phyloP scores from a whole-genome alignment of 2,888 invertebrate genomes.

The Crematogaster levior region DNA sequence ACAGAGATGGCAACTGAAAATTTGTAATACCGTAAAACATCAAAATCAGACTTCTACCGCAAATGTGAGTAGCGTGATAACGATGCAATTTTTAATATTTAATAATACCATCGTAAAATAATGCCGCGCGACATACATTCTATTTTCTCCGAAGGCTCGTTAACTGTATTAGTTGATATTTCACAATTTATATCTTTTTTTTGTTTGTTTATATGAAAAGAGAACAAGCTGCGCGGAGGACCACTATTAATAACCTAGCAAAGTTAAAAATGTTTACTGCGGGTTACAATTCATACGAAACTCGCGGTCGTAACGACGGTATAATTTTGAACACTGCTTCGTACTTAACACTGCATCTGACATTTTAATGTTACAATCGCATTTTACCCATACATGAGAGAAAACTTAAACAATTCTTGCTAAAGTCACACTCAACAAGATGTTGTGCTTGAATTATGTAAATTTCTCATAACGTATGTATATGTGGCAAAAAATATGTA shows the following conservation, averaged over 20 bases:
- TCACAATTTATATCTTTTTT: constrained; percentile 44
- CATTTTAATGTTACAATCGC: constrained; percentile 32
- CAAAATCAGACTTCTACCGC: constrained; percentile 28
- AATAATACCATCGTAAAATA: constrained; percentile 46
- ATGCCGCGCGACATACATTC: constrained; percentile 26
- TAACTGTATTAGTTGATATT: constrained; percentile 38
- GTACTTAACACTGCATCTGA: constrained; percentile 48
- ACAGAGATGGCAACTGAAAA: neutral
- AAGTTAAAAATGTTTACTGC: constrained; percentile 65
- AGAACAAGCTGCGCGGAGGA: constrained; percentile 29
- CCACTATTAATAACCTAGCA: constrained; percentile 61
- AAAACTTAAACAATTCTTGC: constrained; percentile 31
- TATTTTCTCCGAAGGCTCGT: constrained; percentile 36
- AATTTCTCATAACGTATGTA: constrained; percentile 17
- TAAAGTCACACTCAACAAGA: neutral
- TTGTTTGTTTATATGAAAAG: constrained; percentile 23
- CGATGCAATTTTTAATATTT: constrained; percentile 47
- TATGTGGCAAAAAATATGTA: neutral
- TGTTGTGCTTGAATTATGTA: neutral
- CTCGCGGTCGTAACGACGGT: constrained; percentile 53
- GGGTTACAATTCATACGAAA: constrained; percentile 65
- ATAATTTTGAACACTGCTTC: constrained; percentile 58
- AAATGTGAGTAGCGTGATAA: constrained; percentile 34
- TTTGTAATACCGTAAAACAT: constrained; percentile 34
- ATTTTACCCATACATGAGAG: neutral